These are phyloP conservation scores for Glaucomys volans DNA, from an alignment of 2,113 vertebrate species.

Conservation along the genomic window DNA sequence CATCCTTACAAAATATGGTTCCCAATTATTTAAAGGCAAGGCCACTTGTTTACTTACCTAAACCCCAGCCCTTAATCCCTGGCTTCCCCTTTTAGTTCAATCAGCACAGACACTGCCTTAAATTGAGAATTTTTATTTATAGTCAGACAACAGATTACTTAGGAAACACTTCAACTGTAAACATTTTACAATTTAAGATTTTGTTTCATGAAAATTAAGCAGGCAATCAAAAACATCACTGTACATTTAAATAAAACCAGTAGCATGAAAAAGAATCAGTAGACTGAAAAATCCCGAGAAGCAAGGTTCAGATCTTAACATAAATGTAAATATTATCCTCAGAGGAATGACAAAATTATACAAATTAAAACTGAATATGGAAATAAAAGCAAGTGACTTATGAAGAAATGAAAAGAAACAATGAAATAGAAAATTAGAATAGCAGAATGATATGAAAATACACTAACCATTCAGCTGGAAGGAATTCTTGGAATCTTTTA, in stretches of 20 bases:
- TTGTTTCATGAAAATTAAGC: constrained; percentile 47
- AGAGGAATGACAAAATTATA: background rate
- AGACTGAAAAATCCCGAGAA: background rate
- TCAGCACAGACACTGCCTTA: background rate
- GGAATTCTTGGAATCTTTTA: background rate
- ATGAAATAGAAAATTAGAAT: background rate
- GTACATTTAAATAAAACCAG: background rate
- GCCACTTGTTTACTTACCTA: background rate
- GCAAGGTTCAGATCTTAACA: background rate
- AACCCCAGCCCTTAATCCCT: background rate
- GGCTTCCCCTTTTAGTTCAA: background rate
- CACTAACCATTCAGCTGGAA: background rate
- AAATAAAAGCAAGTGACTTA: background rate
- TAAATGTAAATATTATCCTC: background rate
- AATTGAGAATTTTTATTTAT: background rate
- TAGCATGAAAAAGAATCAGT: constrained; percentile 35
- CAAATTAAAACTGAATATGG: background rate
- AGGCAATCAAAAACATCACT: constrained; percentile 8
- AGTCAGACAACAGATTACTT: background rate
- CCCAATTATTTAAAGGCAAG: background rate
- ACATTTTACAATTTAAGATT: background rate
- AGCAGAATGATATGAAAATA: background rate
- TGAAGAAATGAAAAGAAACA: background rate
- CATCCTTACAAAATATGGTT: background rate
- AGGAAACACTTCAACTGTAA: background rate